Base-by-base conservation (phyloP, 2,113 vertebrate genomes). In the Azemiops feae region DNA sequence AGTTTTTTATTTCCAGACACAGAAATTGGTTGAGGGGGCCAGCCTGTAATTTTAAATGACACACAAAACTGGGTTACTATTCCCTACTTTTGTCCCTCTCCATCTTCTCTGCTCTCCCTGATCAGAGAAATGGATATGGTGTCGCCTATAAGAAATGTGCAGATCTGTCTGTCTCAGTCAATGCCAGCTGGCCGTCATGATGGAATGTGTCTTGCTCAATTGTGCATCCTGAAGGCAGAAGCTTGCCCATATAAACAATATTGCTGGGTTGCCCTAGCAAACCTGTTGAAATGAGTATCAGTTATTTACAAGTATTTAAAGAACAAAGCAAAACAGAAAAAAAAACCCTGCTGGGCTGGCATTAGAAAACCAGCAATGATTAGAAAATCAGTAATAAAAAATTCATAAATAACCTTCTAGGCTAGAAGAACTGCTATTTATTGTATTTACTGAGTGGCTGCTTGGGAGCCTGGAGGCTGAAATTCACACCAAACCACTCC, bases 401-500 rank as follows among this genome's bases (percentile, higher is more conserved):
- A 95, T 93, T 95, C 45, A 87, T 96, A 95, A 93, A 57, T 93
- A 92, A 64, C 93, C 92, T 95, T 95, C 53, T 90, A 92, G 93
- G 92, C 91, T 85, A 95, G 85, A 95, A 43, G 45, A 96, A 69
- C 0, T 43, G 43, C 57, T 96, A 94, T 58, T 96, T 96, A 96
- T 95, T 96, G 93, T 97, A 95, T 96, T 97, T 97, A 93, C 93
- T 92, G 92, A 96, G 95, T 92, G 89, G 89, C 88, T 94, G 74
- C 45, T 86, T 95, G n/a, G 34, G 23, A 97, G 93, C 95, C 92
- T 12, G 92, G 89, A 96, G 95, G 85, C 94, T 94, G n/a, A 95
- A 95, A 97, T 97, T 96, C 95, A 96, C 53, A 95, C 92, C 94
- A 92, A 94, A 86, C 93, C 88, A 93, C 90, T 97, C 94, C 95